A percentile compares a stretch with the other conserved stretches of the same genome.
These are phyloP conservation scores for Kryptolebias ocellatus DNA, from an alignment of 2,797 vertebrate genomes.

Conservation along the genomic window DNA sequence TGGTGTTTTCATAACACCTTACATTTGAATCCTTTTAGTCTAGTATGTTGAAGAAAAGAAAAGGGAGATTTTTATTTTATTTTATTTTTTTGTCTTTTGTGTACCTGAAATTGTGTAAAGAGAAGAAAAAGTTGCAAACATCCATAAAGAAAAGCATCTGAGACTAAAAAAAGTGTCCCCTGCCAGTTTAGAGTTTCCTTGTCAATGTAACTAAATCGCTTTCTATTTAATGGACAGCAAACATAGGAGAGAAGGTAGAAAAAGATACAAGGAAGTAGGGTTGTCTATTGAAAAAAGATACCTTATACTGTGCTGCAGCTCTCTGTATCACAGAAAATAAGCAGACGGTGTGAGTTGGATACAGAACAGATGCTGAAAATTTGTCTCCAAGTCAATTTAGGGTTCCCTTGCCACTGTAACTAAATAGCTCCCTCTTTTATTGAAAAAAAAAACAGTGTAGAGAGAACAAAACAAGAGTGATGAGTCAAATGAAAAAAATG, in stretches of 20 bases:
- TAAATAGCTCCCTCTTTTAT: slow-evolving; percentile 63
- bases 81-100: neutral
- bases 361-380: slow-evolving; percentile 50
- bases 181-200: slow-evolving; percentile 63
- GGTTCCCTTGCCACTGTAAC: slow-evolving; percentile 64
- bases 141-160: slow-evolving; percentile 34
- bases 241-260: slow-evolving; percentile 51
- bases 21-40: neutral
- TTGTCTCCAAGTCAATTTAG: slow-evolving; percentile 67
- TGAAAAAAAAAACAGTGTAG: slow-evolving; percentile 52
- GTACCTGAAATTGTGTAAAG: slow-evolving; percentile 19
- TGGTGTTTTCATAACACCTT: neutral
- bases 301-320: slow-evolving; percentile 17
- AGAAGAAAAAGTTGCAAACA: slow-evolving; percentile 24
- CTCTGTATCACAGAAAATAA: slow-evolving; percentile 31
- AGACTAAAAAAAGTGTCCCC: slow-evolving; percentile 25
- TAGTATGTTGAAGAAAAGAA: no score
- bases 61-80: slow-evolving; percentile 2
- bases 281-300: slow-evolving; percentile 67
- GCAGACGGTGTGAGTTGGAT: slow-evolving; percentile 35
- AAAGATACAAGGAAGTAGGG: slow-evolving; percentile 37
- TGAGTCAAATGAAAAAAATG: slow-evolving; percentile 60
- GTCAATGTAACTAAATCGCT: slow-evolving; percentile 69
- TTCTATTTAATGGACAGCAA: slow-evolving; percentile 70
- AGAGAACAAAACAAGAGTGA: slow-evolving; percentile 43